phyloP scores from a whole-genome alignment of 2,113 vertebrate species.

The Grammomys dolichurus region DNA sequence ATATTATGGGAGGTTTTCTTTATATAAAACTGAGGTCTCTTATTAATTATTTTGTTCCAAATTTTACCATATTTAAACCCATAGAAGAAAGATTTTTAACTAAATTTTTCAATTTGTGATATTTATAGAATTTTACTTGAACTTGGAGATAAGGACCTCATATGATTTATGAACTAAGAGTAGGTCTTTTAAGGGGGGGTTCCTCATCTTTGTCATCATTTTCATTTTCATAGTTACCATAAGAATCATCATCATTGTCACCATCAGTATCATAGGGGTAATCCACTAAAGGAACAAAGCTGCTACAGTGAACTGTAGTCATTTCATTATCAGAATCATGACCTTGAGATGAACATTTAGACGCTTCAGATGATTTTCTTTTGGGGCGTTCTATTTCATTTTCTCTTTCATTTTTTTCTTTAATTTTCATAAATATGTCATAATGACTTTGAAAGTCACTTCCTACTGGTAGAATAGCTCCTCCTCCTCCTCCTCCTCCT shows the following conservation, averaged over 20 bases:
- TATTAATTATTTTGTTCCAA: neutral
- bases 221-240: neutral
- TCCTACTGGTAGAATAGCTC: constrained; percentile 86
- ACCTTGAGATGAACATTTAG: neutral
- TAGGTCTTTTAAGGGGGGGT: neutral
- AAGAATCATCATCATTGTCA: neutral
- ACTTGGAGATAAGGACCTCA: neutral
- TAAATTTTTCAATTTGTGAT: neutral
- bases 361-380: neutral
- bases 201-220: neutral
- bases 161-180: neutral
- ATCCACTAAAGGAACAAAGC: neutral
- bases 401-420: constrained; percentile 89
- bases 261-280: neutral
- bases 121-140: neutral
- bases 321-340: neutral
- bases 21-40: neutral
- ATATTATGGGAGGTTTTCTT: neutral
- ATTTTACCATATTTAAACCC: neutral
- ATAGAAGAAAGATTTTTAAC: neutral
- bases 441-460: constrained; percentile 92
- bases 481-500: too few species aligned
- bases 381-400: constrained; percentile 54
- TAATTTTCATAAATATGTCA: constrained; percentile 92
- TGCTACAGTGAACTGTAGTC: neutral